phyloP scores from a whole-genome alignment of 2,888 invertebrate species.

The Epinotia nisella region DNA sequence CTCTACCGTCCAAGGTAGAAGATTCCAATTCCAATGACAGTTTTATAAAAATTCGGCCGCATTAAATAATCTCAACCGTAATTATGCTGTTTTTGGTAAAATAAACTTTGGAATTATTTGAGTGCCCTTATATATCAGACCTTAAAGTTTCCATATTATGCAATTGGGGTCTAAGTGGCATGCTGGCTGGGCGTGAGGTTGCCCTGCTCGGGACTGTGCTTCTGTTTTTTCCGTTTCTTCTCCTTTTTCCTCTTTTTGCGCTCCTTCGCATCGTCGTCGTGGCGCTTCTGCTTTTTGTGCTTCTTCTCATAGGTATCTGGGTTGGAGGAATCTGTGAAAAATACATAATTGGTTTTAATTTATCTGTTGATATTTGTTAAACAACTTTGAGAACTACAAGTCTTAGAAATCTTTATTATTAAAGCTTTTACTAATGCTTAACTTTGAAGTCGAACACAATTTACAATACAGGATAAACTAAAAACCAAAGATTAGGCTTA shows the following conservation, averaged over 20 bases:
- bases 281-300: slow-evolving; percentile 96
- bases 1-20: too few relatives aligned
- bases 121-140: slow-evolving; percentile 22
- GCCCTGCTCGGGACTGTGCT: slow-evolving; percentile 95
- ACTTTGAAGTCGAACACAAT: too few relatives aligned
- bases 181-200: slow-evolving; percentile 84
- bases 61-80: too few relatives aligned
- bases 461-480: too few relatives aligned
- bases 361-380: too few relatives aligned
- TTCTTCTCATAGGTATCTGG: slow-evolving; percentile 97
- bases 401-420: too few relatives aligned
- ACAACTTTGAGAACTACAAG: too few relatives aligned
- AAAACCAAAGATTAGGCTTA: too few relatives aligned
- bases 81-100: neutral
- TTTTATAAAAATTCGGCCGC: too few relatives aligned
- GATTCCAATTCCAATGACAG: too few relatives aligned
- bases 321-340: slow-evolving; percentile 83
- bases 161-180: slow-evolving; percentile 59
- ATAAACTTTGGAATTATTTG: neutral
- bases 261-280: slow-evolving; percentile 95
- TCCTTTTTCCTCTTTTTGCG: slow-evolving; percentile 97
- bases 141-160: slow-evolving; percentile 20
- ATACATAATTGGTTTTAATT: too few relatives aligned
- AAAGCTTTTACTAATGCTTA: too few relatives aligned
- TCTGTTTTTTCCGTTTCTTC: slow-evolving; percentile 97